Conservation (phyloP, 2,888 invertebrate genomes). For the Homarus gammarus region DNA sequence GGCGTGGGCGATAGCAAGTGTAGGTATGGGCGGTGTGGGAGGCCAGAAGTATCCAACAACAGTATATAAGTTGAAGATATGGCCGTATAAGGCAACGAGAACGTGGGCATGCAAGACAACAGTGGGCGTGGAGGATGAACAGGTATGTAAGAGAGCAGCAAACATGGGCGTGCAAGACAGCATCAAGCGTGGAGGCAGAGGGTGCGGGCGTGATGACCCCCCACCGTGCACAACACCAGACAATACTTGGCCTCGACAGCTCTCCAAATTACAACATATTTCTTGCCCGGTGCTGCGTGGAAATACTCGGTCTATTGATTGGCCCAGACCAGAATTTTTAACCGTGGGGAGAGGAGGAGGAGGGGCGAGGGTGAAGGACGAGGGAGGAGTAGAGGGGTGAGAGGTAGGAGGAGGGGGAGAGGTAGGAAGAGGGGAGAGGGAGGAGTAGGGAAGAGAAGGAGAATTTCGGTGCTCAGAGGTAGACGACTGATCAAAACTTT, state of each 20-base stretch:
- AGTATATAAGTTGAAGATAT: too few relatives aligned
- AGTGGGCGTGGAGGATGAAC: too few relatives aligned
- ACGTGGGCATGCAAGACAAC: neutral
- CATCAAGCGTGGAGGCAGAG: neutral
- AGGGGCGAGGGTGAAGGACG: too few relatives aligned
- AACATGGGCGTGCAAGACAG: neutral
- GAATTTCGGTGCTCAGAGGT: neutral
- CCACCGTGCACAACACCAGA: neutral
- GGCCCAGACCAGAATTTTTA: neutral
- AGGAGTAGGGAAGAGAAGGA: too few relatives aligned
- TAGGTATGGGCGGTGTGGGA: neutral
- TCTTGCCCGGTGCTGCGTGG: neutral
- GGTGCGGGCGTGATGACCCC: neutral
- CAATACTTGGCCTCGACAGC: slow-evolving; percentile 3
- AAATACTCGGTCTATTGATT: neutral
- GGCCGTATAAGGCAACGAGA: neutral
- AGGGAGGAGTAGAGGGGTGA: too few relatives aligned
- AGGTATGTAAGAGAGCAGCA: neutral
- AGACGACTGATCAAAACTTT: neutral
- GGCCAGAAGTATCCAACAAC: too few relatives aligned
- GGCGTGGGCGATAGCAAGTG: neutral
- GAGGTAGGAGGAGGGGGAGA: too few relatives aligned
- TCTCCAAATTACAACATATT: neutral
- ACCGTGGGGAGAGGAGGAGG: neutral
- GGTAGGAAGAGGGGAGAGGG: too few relatives aligned